A percentile compares a stretch with the other conserved stretches of the same genome.
Evolutionary conservation across 2,797 vertebrate species (phyloP).

Genomic region (Morus bassanus): DNA sequence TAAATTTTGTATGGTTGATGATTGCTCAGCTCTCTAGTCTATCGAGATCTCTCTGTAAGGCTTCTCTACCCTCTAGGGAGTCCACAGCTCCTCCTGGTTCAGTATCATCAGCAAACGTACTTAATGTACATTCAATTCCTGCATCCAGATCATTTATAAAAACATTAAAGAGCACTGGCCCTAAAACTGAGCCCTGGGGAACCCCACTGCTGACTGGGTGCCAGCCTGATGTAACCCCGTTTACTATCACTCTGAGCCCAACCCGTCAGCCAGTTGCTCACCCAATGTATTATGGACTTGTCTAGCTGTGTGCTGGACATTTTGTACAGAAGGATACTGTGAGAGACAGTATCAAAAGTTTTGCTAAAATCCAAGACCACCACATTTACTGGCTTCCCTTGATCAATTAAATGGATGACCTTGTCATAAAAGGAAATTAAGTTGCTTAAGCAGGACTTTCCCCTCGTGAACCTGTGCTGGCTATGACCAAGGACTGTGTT

Average conservation of each 20-base stretch:
- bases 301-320: not conserved
- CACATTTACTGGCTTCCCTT: not conserved
- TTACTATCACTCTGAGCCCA: not conserved
- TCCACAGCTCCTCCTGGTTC: not conserved
- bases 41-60: not conserved
- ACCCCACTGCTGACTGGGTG: not conserved
- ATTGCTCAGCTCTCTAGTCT: not conserved
- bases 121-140: not conserved
- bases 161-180: not conserved
- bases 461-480: rapidly evolving
- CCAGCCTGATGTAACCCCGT: not conserved
- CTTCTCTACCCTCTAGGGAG: not conserved
- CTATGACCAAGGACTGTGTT: not conserved
- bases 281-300: not conserved
- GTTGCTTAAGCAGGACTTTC: not conserved
- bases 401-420: not conserved
- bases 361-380: not conserved
- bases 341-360: not conserved
- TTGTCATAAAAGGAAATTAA: not conserved
- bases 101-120: not conserved
- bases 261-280: not conserved
- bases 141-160: not conserved
- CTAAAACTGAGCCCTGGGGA: not conserved
- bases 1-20: not conserved
- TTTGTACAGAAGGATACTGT: not conserved